Evolutionary conservation across 2,888 invertebrate species (phyloP).

Genomic region (Rhaphigaster nebulosa): DNA sequence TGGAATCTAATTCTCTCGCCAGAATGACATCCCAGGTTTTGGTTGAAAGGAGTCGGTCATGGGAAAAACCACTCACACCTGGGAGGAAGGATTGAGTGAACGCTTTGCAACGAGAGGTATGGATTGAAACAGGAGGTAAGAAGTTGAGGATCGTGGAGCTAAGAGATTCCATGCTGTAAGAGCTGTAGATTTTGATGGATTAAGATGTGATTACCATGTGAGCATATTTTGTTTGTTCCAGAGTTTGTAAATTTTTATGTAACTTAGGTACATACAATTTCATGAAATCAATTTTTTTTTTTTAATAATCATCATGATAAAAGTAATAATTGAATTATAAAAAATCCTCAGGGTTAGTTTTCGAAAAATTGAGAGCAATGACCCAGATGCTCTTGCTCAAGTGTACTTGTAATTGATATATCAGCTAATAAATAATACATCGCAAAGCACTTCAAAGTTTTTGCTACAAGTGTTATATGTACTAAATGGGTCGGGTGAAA

Average conservation of each 20-base stretch:
- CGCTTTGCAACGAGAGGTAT: neutral
- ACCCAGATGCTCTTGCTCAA: neutral
- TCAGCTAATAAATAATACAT: neutral
- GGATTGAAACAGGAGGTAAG: neutral
- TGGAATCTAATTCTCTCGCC: neutral
- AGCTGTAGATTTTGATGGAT: no score
- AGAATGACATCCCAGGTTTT: neutral
- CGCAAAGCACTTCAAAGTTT: neutral
- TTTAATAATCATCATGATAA: neutral
- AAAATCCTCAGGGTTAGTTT: neutral
- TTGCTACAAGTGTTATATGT: slow-evolving; percentile 16
- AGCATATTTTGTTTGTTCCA: no score
- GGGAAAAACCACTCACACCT: neutral
- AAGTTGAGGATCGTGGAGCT: no score
- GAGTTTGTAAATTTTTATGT: no score
- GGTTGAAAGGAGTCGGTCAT: neutral
- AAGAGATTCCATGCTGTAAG: no score
- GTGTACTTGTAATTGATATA: neutral
- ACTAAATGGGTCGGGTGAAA: neutral
- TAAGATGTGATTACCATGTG: no score
- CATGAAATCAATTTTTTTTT: neutral
- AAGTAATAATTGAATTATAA: neutral
- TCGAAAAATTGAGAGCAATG: neutral
- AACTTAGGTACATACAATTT: neutral
- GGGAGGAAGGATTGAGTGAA: neutral